Base-by-base conservation (phyloP, 2,797 vertebrate genomes). In the Onychomys arenicola region DNA sequence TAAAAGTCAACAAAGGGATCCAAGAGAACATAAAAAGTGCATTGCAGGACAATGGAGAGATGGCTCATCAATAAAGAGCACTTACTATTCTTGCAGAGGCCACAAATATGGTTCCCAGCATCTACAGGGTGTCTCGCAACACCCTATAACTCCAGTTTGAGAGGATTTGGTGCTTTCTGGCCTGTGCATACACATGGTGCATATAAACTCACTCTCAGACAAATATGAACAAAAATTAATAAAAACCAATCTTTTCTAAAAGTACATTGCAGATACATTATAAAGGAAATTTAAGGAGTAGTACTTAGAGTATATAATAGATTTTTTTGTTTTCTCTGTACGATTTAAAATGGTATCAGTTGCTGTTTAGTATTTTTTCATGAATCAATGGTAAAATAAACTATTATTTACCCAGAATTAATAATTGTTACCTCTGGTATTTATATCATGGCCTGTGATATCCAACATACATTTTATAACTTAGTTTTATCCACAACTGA, bases 1-100 rank as follows among this genome's bases (percentile, higher is more conserved):
- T 81, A 95, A 94, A 96, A 94, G 40, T 95, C 90, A 91, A 85
- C 52, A 43, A 86, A 95, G 17, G 94, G 86, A 96, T 96, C 93
- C 94, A 94, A 93, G 61, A 67, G 17, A 92, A 93, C 84, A 93
- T 88, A 78, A 93, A 89, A 91, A 29, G 8, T 90, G 86, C 6
- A 88, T 67, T 87, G 4, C 5, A 71, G 67, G 25, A 1, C 2
- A 14, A 16, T 32, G 14, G n/a, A 12, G 9, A 57, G 49, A 57
- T 46, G 0, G 67, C n/a, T 40, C n/a, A 37, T 27, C 14, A 40
- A 21, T 57, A 32, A 57, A 55, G 8, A 87, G 14, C 13, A 40
- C 4, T 11, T 73, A 14, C 34, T 87, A 0, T 40, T 32, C 25
- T 40, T 73, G 8, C 1, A 71, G 55, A 40, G 32, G 16, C 73